Evolutionary conservation across 1,140 invertebrate species (phyloP).

Genomic region (Drosophila kohkoa): DNA sequence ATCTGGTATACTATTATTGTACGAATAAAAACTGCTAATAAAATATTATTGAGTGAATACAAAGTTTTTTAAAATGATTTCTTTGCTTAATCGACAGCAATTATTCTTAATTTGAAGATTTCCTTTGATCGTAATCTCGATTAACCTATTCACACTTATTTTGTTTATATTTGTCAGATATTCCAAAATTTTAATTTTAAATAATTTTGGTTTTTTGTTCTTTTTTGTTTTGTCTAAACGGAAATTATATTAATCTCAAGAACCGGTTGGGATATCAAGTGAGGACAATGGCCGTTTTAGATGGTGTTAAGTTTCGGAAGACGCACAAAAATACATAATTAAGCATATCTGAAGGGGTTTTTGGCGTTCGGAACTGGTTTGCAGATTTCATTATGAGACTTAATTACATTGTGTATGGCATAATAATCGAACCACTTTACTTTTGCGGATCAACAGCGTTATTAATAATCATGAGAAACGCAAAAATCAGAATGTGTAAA

Average conservation of each 20-base stretch:
- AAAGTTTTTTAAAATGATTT: neutral
- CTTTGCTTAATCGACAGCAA: neutral
- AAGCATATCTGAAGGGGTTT: constrained; percentile 5
- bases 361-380: constrained; percentile 3
- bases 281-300: constrained; percentile 2
- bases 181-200: constrained; percentile 6
- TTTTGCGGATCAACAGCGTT: neutral
- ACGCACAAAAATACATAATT: constrained; percentile 13
- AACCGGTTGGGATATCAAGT: neutral
- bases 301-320: constrained; percentile 2
- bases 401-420: constrained; percentile 2
- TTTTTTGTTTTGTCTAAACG: neutral
- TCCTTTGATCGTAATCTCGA: constrained; percentile 8
- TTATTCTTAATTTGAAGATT: constrained; percentile 2
- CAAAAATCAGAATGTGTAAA: neutral
- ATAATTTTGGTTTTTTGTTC: no score
- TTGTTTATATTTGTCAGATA: constrained; percentile 7
- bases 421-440: constrained; percentile 14
- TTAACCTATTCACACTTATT: constrained; percentile 11
- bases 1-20: no score
- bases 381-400: constrained; percentile 12
- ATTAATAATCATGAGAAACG: neutral
- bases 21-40: no score
- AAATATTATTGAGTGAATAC: neutral
- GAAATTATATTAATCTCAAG: constrained; percentile 1